Conservation (phyloP, 2,888 invertebrate genomes). For the Tanypteryx hageni region DNA sequence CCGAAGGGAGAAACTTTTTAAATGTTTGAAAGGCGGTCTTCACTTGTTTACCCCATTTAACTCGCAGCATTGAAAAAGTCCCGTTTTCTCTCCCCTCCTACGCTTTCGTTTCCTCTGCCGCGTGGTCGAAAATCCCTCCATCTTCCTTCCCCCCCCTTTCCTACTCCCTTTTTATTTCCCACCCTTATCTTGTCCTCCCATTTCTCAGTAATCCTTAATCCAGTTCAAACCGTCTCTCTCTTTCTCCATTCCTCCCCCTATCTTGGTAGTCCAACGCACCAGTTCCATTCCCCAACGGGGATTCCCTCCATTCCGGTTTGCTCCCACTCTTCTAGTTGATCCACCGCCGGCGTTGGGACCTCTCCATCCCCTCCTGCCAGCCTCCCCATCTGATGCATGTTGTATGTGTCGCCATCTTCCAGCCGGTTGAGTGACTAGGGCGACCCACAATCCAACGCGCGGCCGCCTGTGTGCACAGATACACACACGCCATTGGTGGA, state of each 20-base stretch:
- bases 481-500: neutral
- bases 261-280: neutral
- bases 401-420: slow-evolving; percentile 53
- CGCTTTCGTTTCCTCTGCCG: neutral
- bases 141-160: slow-evolving; percentile 5
- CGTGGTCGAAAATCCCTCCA: neutral
- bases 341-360: neutral
- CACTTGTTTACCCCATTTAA: neutral
- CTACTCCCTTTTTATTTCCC: neutral
- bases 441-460: slow-evolving; percentile 53
- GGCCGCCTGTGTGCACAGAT: neutral
- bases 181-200: slow-evolving; percentile 44
- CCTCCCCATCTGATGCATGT: slow-evolving; percentile 42
- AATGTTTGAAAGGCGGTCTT: neutral
- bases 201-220: slow-evolving; percentile 60
- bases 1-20: neutral
- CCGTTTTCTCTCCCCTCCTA: neutral
- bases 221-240: slow-evolving; percentile 34
- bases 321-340: neutral
- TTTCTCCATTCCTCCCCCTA: neutral
- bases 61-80: neutral
- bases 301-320: neutral
- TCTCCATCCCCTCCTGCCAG: neutral
- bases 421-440: slow-evolving; percentile 43
- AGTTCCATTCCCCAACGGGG: slow-evolving; percentile 17